Evolutionary conservation across 2,888 invertebrate species (phyloP), one percentile per base, ranked within the genome.

Genomic region (Lampropteryx suffumata): DNA sequence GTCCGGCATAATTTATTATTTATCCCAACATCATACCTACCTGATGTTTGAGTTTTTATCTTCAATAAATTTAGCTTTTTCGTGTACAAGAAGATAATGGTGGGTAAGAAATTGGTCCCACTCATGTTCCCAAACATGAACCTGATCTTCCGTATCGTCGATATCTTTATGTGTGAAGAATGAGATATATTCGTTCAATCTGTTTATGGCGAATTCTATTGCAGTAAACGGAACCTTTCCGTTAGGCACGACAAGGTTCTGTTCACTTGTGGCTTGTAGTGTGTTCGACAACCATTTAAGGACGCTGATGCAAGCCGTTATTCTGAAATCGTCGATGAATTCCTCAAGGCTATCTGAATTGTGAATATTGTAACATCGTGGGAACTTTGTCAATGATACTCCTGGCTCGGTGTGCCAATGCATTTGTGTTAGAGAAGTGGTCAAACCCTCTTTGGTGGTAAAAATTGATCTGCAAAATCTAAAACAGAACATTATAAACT

Each of bases 391-490:
- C 59, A 94, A 90, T 0, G 97, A 94, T 24, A 96, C 93, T 6
- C 95, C 95, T 6, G 94, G 94, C 64, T 97, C 96, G 39, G 94
- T 95, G 74, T 94, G 94, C 96, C 97, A 97, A 73, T 97, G 94
- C 86, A 96, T 94, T 74, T 97, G 96, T 40, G 94, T 94, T 29
- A 97, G 82, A 51, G 95, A 94, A 13, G 93, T 89, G 59, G 96
- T 95, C 26, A 97, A 81, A 1, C 97, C 97, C 79, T 97, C 97
- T 92, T 98, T 98, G 0, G 98, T 97, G 0, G 98, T 98, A 74
- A 98, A 98, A 42, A 95, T 92, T 0, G 97, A 96, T 67, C 96
- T 93, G 62, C 94, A 95, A 80, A 96, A 98, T 68, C 98, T 94
- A 94, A 45, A 61, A 68, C 95, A 93, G n/a, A n/a, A n/a, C n/a